Conservation (phyloP, 53 echinoderm and acorn worm species). For the Holothuria scabra region DNA sequence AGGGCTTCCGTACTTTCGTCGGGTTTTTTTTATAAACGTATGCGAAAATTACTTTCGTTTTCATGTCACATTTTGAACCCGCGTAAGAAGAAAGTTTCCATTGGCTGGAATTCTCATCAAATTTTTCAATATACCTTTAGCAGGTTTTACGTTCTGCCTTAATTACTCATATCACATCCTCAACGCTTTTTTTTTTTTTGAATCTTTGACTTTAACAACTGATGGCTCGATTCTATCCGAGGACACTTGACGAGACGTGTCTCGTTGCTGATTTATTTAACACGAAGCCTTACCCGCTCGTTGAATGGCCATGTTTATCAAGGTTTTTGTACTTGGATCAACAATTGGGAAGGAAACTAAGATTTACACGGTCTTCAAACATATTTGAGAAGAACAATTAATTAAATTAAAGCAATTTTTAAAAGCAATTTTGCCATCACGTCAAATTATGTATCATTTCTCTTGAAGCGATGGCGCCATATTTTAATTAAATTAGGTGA, state of each 20-base stretch:
- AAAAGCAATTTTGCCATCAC: conserved; percentile 8
- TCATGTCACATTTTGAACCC: too few relatives aligned
- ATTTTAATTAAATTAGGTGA: conserved; percentile 21
- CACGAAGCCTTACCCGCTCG: neutral
- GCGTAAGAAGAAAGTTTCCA: too few relatives aligned
- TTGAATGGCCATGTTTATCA: too few relatives aligned
- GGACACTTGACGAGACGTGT: neutral
- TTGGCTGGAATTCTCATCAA: too few relatives aligned
- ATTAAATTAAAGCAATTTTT: conserved; percentile 17
- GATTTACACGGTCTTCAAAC: conserved; percentile 1
- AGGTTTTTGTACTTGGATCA: neutral
- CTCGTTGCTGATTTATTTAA: conserved; percentile 1
- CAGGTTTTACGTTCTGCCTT: neutral
- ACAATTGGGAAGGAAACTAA: neutral
- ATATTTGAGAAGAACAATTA: conserved; percentile 4
- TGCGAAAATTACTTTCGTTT: too few relatives aligned
- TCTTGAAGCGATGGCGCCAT: conserved; percentile 14
- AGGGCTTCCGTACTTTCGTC: too few relatives aligned
- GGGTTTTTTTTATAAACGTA: too few relatives aligned
- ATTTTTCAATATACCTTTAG: neutral
- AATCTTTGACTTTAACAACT: neutral
- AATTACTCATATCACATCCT: conserved; percentile 18
- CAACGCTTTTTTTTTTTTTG: neutral
- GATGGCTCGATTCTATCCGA: neutral
- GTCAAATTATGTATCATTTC: neutral